A percentile compares a stretch with the other conserved stretches of the same genome.
These are phyloP conservation scores for Geothlypis trichas DNA, from an alignment of 2,113 vertebrate genomes.

Conservation along the genomic window DNA sequence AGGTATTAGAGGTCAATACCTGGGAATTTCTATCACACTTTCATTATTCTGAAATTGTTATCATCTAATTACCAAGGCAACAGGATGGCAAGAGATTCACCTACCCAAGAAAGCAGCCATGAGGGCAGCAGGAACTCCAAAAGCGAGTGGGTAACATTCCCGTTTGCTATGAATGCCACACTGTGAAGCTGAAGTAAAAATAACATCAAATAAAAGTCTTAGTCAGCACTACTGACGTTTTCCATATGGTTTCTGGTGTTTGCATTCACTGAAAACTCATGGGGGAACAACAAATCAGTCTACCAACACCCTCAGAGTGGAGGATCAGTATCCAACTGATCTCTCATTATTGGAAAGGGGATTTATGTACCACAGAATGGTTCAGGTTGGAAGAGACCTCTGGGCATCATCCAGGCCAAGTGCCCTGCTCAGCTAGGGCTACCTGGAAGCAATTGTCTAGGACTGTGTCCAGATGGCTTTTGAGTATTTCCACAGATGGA, in stretches of 20 bases:
- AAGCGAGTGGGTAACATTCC: slow-evolving; percentile 91
- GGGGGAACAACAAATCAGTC: background rate
- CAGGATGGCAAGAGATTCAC: slow-evolving; percentile 33
- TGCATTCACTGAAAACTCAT: background rate
- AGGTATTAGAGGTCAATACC: background rate
- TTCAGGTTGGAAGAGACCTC: background rate
- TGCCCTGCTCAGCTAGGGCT: background rate
- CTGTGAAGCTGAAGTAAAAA: slow-evolving; percentile 75
- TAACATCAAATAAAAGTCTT: background rate
- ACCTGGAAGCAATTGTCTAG: background rate
- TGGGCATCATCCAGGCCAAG: background rate
- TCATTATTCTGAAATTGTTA: background rate
- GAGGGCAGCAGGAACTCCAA: slow-evolving; percentile 90
- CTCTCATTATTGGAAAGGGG: background rate
- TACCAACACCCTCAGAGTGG: background rate
- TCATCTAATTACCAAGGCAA: background rate
- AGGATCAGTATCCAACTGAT: background rate
- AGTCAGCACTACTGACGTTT: background rate
- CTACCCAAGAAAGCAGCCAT: slow-evolving; percentile 90
- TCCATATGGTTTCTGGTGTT: background rate
- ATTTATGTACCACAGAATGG: background rate
- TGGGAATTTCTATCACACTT: background rate
- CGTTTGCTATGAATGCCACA: slow-evolving; percentile 86
- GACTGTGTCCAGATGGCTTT: background rate
- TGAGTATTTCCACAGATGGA: background rate